Evolutionary conservation across 30 jellyfish, hydroid and myxozoan species (phyloP), one percentile per base, ranked within the genome.

Genomic region (Phacellophora camtschatica): DNA sequence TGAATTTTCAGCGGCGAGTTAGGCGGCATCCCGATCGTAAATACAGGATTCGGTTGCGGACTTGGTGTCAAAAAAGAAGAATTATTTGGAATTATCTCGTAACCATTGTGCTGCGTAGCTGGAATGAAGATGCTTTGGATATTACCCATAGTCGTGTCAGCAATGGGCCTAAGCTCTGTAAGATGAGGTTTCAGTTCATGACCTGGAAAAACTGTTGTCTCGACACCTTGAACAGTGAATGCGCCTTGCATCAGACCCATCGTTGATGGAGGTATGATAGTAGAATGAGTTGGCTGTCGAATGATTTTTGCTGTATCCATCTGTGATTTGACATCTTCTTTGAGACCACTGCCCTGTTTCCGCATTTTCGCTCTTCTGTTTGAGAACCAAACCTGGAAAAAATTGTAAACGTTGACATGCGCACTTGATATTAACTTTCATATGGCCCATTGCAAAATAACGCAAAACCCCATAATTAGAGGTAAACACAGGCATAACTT

Each of bases 311-410:
- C 54, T n/a, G 41, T 79, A 15, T n/a, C 10, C n/a, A 61, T 33
- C 4, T 68, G 11, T 2, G 30, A 1, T 24, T 35, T 59, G 10
- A 48, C 71, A 3, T 55, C 86, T 42, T 70, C 91, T 24, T 87
- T 70, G 28, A 37, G 23, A 15, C 68, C 67, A 48, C 89, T 73
- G 55, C 81, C 99, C 41, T 86, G 99, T 70, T 95, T 87, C 36
- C 99, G 90, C 88, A 87, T 81, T 51, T 94, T 94, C 10, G 99
- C 99, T 61, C 99, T 66, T 73, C 96, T 74, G 80, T 94, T 94
- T 27, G 97, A 84, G 67, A 94, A 94, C 99, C 99, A 94, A 4
- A 94, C 99, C 99, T 94, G 22, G 13, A 67, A 28, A 31, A 46
- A 28, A 46, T n/a, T n/a, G n/a, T n/a, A n/a, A n/a, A n/a, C n/a